phyloP scores from a whole-genome alignment of 2,797 vertebrate species.

The Siniperca undulata region DNA sequence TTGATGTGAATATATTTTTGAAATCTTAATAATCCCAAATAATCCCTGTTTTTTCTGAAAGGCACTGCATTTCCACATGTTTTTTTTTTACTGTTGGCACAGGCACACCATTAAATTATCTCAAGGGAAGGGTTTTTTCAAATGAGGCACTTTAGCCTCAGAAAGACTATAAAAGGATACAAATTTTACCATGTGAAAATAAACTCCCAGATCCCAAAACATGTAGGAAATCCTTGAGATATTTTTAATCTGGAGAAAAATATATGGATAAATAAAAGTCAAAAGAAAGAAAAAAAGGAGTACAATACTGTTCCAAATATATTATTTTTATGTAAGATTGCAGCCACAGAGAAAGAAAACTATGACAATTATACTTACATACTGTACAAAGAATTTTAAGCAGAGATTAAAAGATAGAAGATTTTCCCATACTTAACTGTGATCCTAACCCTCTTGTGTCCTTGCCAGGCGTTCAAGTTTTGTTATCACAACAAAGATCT shows the following conservation, averaged over 20 bases:
- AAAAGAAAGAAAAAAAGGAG: neutral
- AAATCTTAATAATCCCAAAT: slow-evolving; percentile 31
- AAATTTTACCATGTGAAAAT: slow-evolving; percentile 38
- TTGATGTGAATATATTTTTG: slow-evolving; percentile 16
- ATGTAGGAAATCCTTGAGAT: slow-evolving; percentile 20
- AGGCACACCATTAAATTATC: slow-evolving; percentile 36
- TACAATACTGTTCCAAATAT: neutral
- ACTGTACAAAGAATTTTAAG: neutral
- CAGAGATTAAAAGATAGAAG: neutral
- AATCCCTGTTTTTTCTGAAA: slow-evolving; percentile 49
- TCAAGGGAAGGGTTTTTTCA: slow-evolving; percentile 41
- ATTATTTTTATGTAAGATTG: neutral
- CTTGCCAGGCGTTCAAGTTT: slow-evolving; percentile 91
- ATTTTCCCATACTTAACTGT: slow-evolving; percentile 4
- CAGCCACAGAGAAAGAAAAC: neutral
- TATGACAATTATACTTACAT: neutral
- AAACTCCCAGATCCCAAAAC: neutral
- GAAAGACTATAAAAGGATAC: slow-evolving; percentile 60
- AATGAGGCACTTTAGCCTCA: slow-evolving; percentile 33
- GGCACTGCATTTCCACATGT: slow-evolving; percentile 20
- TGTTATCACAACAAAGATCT: slow-evolving; percentile 95
- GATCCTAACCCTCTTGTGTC: slow-evolving; percentile 22
- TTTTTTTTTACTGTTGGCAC: slow-evolving; percentile 35
- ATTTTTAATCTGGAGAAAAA: slow-evolving; percentile 23
- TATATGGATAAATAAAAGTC: neutral